Percentiles rank a stretch among this genome's conserved stretches.
These are phyloP conservation scores for Denticeps clupeoides DNA, from an alignment of 2,797 vertebrate species.

Conservation along the genomic window DNA sequence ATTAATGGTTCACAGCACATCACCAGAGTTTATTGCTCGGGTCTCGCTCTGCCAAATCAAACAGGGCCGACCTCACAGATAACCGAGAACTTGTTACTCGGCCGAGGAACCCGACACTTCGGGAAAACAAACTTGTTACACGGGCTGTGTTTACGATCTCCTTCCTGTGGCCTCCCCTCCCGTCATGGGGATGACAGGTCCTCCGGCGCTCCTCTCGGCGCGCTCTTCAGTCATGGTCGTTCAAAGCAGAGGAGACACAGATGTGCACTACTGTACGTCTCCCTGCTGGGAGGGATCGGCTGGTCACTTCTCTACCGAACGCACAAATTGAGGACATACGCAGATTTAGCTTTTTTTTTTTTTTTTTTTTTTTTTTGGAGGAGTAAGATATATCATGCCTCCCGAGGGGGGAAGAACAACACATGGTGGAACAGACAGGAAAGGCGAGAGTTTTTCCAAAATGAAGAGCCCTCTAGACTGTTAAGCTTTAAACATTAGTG, in stretches of 20 bases:
- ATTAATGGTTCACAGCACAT: constrained; percentile 59
- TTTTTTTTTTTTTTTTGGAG: background rate
- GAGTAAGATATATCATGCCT: background rate
- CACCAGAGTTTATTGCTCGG: constrained; percentile 51
- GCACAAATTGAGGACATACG: no score
- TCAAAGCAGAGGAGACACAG: no score
- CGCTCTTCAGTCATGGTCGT: no score
- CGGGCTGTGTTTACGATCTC: constrained; percentile 51
- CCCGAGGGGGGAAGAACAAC: background rate
- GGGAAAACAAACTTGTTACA: constrained; percentile 59
- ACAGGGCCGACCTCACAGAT: constrained; percentile 56
- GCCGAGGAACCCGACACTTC: constrained; percentile 49
- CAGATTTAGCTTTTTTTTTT: no score
- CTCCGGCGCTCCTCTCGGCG: background rate
- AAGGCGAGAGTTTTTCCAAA: background rate
- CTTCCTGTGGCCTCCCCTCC: constrained; percentile 14
- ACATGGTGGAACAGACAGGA: background rate
- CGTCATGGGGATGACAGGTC: no score
- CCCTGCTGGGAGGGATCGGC: no score
- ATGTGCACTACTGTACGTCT: no score
- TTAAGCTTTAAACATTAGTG: no score
- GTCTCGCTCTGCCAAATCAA: constrained; percentile 47
- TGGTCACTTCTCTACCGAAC: no score
- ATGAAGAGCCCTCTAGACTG: no score
- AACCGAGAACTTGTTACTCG: constrained; percentile 43